Conservation (phyloP, 2,113 vertebrate species). For the Nycticorax nycticorax region DNA sequence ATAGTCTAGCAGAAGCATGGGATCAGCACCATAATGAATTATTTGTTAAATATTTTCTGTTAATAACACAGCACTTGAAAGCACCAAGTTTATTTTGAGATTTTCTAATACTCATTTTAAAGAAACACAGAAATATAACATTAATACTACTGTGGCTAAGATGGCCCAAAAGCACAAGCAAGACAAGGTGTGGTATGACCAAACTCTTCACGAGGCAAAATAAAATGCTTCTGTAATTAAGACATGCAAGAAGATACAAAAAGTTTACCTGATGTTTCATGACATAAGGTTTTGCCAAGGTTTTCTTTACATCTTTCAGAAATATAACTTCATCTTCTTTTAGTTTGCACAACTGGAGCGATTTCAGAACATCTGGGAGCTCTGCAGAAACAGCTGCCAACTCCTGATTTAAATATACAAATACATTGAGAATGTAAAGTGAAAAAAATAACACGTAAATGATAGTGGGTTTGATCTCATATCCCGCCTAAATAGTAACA, state of each 20-base stretch:
- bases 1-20: neutral
- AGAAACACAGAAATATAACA: neutral
- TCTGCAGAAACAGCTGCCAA: conserved; percentile 82
- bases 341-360: conserved; percentile 83
- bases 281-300: conserved; percentile 61
- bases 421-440: neutral
- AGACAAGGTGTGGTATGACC: neutral
- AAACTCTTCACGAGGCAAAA: neutral
- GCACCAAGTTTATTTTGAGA: neutral
- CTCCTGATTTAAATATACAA: conserved; percentile 70
- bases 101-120: neutral
- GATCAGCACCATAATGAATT: neutral
- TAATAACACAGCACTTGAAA: neutral
- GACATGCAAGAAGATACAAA: neutral
- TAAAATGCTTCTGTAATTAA: neutral
- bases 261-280: conserved; percentile 67
- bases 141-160: neutral
- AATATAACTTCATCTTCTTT: conserved; percentile 92
- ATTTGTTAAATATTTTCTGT: neutral
- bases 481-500: neutral
- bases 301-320: conserved; percentile 84
- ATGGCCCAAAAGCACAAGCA: neutral
- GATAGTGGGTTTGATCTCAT: neutral
- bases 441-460: neutral
- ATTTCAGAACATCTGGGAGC: conserved; percentile 88